Evolutionary conservation across 1,140 invertebrate genomes (phyloP), one percentile per base, ranked within the genome.

Genomic region (Diploscapter pachys): DNA sequence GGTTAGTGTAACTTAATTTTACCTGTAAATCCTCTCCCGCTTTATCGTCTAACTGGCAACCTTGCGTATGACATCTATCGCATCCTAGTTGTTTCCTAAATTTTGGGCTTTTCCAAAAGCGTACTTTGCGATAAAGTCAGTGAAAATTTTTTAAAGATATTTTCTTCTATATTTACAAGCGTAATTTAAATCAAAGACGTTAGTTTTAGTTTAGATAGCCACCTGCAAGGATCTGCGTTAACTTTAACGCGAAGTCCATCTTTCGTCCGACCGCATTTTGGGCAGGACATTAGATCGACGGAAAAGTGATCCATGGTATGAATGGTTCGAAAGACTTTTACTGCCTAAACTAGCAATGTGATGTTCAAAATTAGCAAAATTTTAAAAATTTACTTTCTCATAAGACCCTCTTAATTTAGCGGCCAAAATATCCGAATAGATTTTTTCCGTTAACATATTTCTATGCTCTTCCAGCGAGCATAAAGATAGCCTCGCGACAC

Each of bases 281-380:
- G 83, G 66, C 83, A 85, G 55, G 69, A 71, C 8, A 82, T 81
- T 5, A 85, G 63, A 63, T 85, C 84, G 6, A 83, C 83, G 13
- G 81, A 72, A 55, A 85, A 85, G 73, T 85, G 83, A 73, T 85
- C 83, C 80, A 83, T 80, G 65, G 75, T 79, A 64, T 85, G 83
- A 68, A 85, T 85, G 4, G 84, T 85, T 77, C 82, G 80, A 62
- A 85, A 85, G 6, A 81, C 82, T 52, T 75, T 77, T n/a, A 77
- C 82, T 55, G 82, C 78, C 77, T 85, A 52, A 76, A 80, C 31
- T 31, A 77, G 6, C 48, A 71, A 31, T 57, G 59, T 48, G 54
- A 52, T n/a, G 31, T 48, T 48, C 0, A 2, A 63, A 31, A 8
- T 63, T 5, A 49, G 31, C 69, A 52, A 9, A 48, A 52, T 54